phyloP scores from a whole-genome alignment of 2,888 invertebrate genomes.

The Noctuana brunneofusca region DNA sequence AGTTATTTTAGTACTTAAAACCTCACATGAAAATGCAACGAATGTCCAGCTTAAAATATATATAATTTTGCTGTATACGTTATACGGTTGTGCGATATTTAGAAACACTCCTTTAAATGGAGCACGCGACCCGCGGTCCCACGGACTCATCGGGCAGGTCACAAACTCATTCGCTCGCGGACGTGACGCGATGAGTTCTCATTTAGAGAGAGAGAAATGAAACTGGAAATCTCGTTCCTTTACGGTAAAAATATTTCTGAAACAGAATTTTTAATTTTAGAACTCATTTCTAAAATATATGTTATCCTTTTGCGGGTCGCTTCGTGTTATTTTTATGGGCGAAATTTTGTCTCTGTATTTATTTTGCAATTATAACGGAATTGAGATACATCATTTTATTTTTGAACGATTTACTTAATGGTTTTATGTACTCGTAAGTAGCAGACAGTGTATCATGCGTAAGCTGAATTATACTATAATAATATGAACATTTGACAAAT shows the following conservation, averaged over 20 bases:
- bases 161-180: slow-evolving; percentile 37
- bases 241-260: slow-evolving; percentile 21
- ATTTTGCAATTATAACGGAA: background rate
- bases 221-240: slow-evolving; percentile 39
- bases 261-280: slow-evolving; percentile 31
- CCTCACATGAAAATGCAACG: too few species aligned
- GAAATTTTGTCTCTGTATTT: slow-evolving; percentile 11
- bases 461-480: too few species aligned
- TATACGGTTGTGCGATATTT: slow-evolving; percentile 10
- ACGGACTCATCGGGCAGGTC: background rate
- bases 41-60: background rate
- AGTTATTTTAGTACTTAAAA: too few species aligned
- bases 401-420: background rate
- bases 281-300: slow-evolving; percentile 27
- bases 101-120: slow-evolving; percentile 13
- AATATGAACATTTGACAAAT: too few species aligned
- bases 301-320: slow-evolving; percentile 25
- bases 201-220: slow-evolving; percentile 49
- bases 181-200: slow-evolving; percentile 46
- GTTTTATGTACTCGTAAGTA: background rate
- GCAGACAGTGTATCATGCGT: too few species aligned
- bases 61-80: background rate
- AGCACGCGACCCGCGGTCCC: slow-evolving; percentile 14
- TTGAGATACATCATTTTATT: background rate
- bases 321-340: slow-evolving; percentile 2